These are phyloP conservation scores for Megalops cyprinoides DNA, from an alignment of 2,797 vertebrate genomes.

Conservation along the genomic window DNA sequence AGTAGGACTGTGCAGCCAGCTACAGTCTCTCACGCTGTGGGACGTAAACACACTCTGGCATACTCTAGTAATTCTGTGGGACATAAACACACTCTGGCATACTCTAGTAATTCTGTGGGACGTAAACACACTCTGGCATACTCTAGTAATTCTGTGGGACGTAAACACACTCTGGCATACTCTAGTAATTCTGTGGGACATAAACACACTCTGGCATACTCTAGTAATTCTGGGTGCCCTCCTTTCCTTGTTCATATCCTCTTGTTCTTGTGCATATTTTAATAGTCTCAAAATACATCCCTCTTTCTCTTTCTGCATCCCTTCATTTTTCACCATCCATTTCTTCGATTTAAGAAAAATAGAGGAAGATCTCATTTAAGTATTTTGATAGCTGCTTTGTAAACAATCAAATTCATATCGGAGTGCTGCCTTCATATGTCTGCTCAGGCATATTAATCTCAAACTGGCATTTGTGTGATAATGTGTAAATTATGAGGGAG, in stretches of 20 bases:
- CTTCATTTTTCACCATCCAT: conserved; percentile 52
- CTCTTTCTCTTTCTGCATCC: conserved; percentile 62
- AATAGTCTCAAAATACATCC: conserved; percentile 52
- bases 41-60: conserved; percentile 53
- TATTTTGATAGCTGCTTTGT: conserved; percentile 51
- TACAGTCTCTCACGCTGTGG: conserved; percentile 40
- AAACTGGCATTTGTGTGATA: conserved; percentile 32
- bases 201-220: conserved; percentile 54
- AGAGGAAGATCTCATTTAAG: conserved; percentile 34
- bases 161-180: too few relatives aligned
- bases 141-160: too few relatives aligned
- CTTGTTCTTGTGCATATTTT: conserved; percentile 46
- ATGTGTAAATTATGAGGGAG: conserved; percentile 41
- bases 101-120: conserved; percentile 22
- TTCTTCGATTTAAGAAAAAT: conserved; percentile 36
- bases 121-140: conserved; percentile 54
- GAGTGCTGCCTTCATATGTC: conserved; percentile 47
- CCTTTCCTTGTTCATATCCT: conserved; percentile 24
- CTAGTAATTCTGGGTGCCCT: conserved; percentile 40
- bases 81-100: too few relatives aligned
- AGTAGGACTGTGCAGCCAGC: conserved; percentile 24
- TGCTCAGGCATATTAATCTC: conserved; percentile 40
- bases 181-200: conserved; percentile 33
- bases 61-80: too few relatives aligned
- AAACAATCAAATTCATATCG: conserved; percentile 61